These are phyloP conservation scores for Allacma fusca DNA, from an alignment of 2,888 invertebrate genomes.

Conservation along the genomic window DNA sequence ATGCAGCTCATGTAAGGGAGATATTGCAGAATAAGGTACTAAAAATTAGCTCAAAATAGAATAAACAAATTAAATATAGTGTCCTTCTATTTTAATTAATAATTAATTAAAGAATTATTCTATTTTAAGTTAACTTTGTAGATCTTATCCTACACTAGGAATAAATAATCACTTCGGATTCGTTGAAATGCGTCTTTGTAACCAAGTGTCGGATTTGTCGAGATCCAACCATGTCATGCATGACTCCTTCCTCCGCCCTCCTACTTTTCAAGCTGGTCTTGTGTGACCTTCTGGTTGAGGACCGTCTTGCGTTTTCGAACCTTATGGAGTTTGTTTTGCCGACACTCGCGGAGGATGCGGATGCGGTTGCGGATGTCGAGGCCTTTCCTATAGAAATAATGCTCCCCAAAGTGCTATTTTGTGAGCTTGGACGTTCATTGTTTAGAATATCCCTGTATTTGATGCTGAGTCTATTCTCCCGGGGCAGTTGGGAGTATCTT, in stretches of 20 bases:
- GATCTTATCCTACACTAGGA: background rate
- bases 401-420: too few relatives aligned
- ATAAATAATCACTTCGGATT: background rate
- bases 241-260: background rate
- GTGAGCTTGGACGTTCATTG: too few relatives aligned
- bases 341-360: too few relatives aligned
- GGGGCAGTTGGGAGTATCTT: background rate
- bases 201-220: background rate
- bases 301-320: too few relatives aligned
- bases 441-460: background rate
- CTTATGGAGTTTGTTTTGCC: too few relatives aligned
- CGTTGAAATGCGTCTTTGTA: background rate
- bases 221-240: background rate
- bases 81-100: background rate
- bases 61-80: too few relatives aligned
- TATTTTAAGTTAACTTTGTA: background rate
- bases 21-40: too few relatives aligned
- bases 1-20: too few relatives aligned
- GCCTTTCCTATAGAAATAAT: too few relatives aligned
- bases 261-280: background rate
- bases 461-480: background rate
- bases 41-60: too few relatives aligned
- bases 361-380: too few relatives aligned
- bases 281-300: background rate
- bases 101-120: background rate